phyloP scores from a whole-genome alignment of 2,113 vertebrate species.

The Solea solea region DNA sequence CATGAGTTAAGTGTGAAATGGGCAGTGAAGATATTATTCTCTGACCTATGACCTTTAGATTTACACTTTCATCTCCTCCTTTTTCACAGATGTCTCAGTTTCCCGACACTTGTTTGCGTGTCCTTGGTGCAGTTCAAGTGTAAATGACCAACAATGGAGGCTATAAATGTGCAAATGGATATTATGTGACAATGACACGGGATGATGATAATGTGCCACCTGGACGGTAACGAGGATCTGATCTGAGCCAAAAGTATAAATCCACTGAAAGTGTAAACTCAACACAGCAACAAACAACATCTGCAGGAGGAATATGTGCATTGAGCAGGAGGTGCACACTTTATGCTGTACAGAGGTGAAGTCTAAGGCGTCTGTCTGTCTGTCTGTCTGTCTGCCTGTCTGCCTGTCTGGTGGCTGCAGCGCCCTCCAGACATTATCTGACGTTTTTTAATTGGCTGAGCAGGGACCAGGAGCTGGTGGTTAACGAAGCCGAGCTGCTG shows the following conservation, averaged over 20 bases:
- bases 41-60: too few species aligned
- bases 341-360: conserved; percentile 24
- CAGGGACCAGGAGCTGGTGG: conserved; percentile 32
- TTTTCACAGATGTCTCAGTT: not conserved
- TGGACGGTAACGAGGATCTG: not conserved
- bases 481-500: conserved; percentile 50
- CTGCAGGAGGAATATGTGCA: conserved; percentile 6
- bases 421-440: conserved; percentile 30
- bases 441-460: conserved; percentile 37
- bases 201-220: not conserved
- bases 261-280: conserved; percentile 23
- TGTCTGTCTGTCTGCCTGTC: conserved; percentile 4
- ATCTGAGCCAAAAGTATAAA: conserved; percentile 15
- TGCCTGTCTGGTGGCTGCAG: conserved; percentile 26
- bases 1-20: too few species aligned
- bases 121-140: not conserved
- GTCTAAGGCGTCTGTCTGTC: conserved; percentile 54
- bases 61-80: not conserved
- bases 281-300: conserved; percentile 14
- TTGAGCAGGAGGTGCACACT: conserved; percentile 31
- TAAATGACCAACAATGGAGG: conserved; percentile 1
- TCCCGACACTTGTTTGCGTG: not conserved
- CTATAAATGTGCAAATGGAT: conserved; percentile 4
- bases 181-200: conserved; percentile 5
- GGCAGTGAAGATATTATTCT: too few species aligned